Base-by-base conservation (phyloP, 2,113 vertebrate species). In the Entosphenus tridentatus region DNA sequence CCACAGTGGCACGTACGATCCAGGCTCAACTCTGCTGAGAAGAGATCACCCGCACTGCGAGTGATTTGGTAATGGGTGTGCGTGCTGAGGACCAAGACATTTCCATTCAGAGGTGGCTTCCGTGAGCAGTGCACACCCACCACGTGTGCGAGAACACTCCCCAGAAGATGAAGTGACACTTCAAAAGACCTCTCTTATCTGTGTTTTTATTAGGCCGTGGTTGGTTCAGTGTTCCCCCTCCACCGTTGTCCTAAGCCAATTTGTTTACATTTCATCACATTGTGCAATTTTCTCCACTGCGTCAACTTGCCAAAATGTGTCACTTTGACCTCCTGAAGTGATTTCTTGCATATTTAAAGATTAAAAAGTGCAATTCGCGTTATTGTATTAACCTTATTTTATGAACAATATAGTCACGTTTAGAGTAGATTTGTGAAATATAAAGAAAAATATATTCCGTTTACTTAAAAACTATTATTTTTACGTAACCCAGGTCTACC, bases 241-340 rank as follows among this genome's bases (percentile, higher is more conserved):
- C 76, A 79, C 83, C 85, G 82, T 83, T 80, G 81, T 85, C 81
- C 82, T 70, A 56, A 78, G 75, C 77, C 79, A 85, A 84, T 85
- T 91, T 88, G 88, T 87, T 80, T 78, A 74, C 80, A 79, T 83
- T 80, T 76, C 80, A 84, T 80, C 78, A 83, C 80, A 82, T 82
- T 83, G 81, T 82, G 80, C 80, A 82, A 79, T 78, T 83, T 82
- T 84, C 85, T 86, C 82, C 80, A 76, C 76, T 78, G 71, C 76
- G 82, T 73, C 75, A 79, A 84, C 86, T 89, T 87, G 88, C 89
- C 86, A 84, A 85, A 87, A 86, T 86, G 88, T 86, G 85, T 39
- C 39, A 39, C 39, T 39, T 39, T 39, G 39, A 39, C 39, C 39
- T 39, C 39, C 39, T 7, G 39, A 39, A 39, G 39, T 39, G 39